Base-by-base conservation (phyloP, 2,888 invertebrate genomes). In the Bruchidius siliquastri region DNA sequence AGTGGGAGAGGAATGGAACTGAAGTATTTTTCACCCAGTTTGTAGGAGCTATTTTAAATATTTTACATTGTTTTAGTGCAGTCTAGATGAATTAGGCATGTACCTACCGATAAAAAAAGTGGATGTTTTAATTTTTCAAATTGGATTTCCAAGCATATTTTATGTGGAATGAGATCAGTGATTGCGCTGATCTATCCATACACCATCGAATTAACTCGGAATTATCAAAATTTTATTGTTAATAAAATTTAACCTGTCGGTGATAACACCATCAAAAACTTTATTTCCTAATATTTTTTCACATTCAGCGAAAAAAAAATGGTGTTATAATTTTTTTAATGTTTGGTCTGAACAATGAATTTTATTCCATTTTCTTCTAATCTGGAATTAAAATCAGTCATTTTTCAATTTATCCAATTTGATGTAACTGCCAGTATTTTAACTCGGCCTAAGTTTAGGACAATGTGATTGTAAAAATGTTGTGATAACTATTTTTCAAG, bases 1-100 rank as follows among this genome's bases (percentile, higher is more conserved):
- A 89, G 90, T 90, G 32, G 85, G 84, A 26, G 84, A 85, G 73
- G 85, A 85, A 18, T 49, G 49, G 49, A 49, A 49, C 49, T 49
- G 18, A 49, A 49, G 49, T 13, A 13, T 49, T 49, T 13, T 49
- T 49, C 13, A 13, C 13, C 1, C 13, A 13, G 49, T 13, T 49
- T 49, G 49, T 13, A 3, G 49, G 18, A 18, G 4, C 8, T 30
- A 30, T 30, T 8, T 30, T n/a, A n/a, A n/a, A n/a, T n/a, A n/a
- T n/a, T 30, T 30, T 6, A 30, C 30, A 8, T 8, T 30, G 4
- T 30, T 30, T 30, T 30, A 30, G n/a, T 30, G 3, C 30, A 30
- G 30, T 30, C 30, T 8, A 30, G 8, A 8, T 8, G 3, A 30
- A 3, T 30, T 30, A 30, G 8, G 30, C n/a, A 30, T 30, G 3